These are phyloP conservation scores for Melanotaenia boesemani DNA, from an alignment of 2,797 vertebrate genomes.

Conservation along the genomic window DNA sequence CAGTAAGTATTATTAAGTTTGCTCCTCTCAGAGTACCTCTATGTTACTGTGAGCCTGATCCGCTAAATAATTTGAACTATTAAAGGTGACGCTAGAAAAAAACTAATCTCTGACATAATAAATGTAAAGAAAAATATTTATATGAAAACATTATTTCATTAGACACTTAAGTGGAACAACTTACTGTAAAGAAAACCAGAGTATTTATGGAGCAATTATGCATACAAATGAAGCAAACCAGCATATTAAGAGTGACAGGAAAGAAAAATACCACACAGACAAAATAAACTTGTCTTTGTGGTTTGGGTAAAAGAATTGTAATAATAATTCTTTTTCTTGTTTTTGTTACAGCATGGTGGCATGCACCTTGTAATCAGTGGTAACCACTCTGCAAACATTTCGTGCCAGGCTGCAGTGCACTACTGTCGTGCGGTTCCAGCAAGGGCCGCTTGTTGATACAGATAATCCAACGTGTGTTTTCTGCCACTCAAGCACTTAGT, in stretches of 20 bases:
- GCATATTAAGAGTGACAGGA: slow-evolving; percentile 44
- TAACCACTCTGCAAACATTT: slow-evolving; percentile 54
- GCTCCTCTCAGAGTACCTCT: slow-evolving; percentile 2
- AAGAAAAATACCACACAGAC: slow-evolving; percentile 31
- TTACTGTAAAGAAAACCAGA: slow-evolving; percentile 12
- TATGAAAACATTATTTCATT: slow-evolving; percentile 2
- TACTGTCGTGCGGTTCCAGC: slow-evolving; percentile 57
- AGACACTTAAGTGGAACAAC: slow-evolving; percentile 10
- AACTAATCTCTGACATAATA: slow-evolving; percentile 2
- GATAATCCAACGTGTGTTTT: slow-evolving; percentile 73
- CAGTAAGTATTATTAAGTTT: slow-evolving; percentile 34
- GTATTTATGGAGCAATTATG: slow-evolving; percentile 27
- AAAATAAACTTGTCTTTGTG: slow-evolving; percentile 44
- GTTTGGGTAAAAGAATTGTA: slow-evolving; percentile 3
- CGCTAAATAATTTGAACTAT: slow-evolving; percentile 35
- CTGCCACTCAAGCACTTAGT: slow-evolving; percentile 63
- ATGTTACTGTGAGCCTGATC: slow-evolving; percentile 25
- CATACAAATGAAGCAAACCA: slow-evolving; percentile 59
- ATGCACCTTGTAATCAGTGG: slow-evolving; percentile 25
- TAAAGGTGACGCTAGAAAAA: slow-evolving; percentile 28
- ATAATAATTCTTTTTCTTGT: slow-evolving; percentile 20
- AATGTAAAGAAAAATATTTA: slow-evolving; percentile 7
- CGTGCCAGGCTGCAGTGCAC: slow-evolving; percentile 49
- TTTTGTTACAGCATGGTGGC: slow-evolving; percentile 20
- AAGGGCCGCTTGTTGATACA: slow-evolving; percentile 67